phyloP scores from a whole-genome alignment of 2,888 invertebrate genomes.

The Limnephilus auricula region DNA sequence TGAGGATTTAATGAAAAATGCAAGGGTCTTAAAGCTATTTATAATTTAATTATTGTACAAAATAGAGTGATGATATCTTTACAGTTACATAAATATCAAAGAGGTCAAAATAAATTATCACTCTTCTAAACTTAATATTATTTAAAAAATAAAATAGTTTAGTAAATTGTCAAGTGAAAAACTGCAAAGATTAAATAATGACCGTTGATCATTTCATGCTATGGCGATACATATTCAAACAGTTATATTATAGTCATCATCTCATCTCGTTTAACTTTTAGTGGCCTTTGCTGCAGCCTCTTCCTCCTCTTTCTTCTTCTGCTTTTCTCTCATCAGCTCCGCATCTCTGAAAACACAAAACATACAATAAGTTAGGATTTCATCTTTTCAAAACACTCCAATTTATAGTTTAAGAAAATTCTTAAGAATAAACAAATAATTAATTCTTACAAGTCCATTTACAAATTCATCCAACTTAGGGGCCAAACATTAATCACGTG shows the following conservation, averaged over 20 bases:
- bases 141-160: conserved; percentile 39
- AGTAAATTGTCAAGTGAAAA: conserved; percentile 41
- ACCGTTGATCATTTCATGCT: conserved; percentile 41
- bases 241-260: not conserved
- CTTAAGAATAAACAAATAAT: no score
- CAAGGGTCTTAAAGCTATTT: conserved; percentile 61
- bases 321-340: conserved; percentile 92
- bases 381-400: not conserved
- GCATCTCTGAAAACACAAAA: conserved; percentile 83
- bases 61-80: conserved; percentile 57
- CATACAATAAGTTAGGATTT: not conserved
- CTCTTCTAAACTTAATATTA: conserved; percentile 44
- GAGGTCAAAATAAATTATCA: conserved; percentile 42
- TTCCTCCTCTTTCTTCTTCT: conserved; percentile 85
- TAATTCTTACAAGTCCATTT: no score
- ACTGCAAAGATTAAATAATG: conserved; percentile 43
- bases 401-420: no score
- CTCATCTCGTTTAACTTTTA: conserved; percentile 52
- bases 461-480: no score
- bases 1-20: conserved; percentile 31
- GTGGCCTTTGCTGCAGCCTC: conserved; percentile 66
- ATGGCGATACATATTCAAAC: conserved; percentile 37
- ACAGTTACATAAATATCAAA: conserved; percentile 53
- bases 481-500: no score
- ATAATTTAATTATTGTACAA: conserved; percentile 67